Base-by-base conservation (phyloP, 2,113 vertebrate species). In the Fulica atra region DNA sequence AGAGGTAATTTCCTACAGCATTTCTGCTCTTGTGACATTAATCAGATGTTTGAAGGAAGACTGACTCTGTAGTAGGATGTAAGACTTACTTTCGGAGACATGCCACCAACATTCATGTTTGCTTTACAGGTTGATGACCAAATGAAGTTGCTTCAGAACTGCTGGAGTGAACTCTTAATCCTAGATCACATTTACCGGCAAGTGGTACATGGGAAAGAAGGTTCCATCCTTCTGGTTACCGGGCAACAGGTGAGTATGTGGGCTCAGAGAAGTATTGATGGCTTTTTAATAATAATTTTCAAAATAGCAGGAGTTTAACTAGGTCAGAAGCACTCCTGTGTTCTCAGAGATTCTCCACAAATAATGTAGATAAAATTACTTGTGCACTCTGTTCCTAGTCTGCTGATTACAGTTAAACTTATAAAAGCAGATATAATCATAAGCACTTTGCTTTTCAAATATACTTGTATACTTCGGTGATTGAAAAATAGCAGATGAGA, bases 141-240 rank as follows among this genome's bases (percentile, higher is more conserved):
- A 98, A 99, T 99, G 99, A 99, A 99, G 97, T 98, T 99, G 86
- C 98, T 99, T 96, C 99, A 99, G 97, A 99, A 99, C 97, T 99
- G 99, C 97, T 99, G 99, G 99, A 99, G 99, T 7, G 99, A 99
- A 93, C 99, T 99, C 89, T 98, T 99, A 98, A 99, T 99, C 93
- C 98, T 99, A 12, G 99, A 99, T 97, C 99, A 99, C 94, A 98
- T 99, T 96, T 99, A 99, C 97, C 98, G 99, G 64, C 99, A 99
- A 98, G 99, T 99, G 97, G 98, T 99, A 71, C 99, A 99, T 1
- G 98, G 99, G 78, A 99, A 99, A 95, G 99, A 99, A 96, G 99
- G 99, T 68, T 99, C 99, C 57, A 99, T 99, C 97, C 98, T 99
- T 94, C 98, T 99, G 97, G 99, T 99, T 95, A 99, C 99, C 1